Base-by-base conservation (phyloP, 1,140 invertebrate genomes). In the Drosophila arizonae region DNA sequence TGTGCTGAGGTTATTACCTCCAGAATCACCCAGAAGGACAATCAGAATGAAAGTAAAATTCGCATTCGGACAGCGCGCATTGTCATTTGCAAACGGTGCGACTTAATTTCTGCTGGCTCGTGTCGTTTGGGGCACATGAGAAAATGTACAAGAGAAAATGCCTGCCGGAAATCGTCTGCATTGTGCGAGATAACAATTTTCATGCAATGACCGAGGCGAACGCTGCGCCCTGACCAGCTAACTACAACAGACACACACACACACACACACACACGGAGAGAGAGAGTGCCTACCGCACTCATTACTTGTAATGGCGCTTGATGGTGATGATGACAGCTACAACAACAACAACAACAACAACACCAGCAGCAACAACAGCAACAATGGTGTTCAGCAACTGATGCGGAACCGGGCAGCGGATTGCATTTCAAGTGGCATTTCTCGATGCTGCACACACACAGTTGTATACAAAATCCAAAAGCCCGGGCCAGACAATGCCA, bases 121-220 rank as follows among this genome's bases (percentile, higher is more conserved):
- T 60, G 58, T 61, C 58, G 33, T 61, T 50, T 58, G 56, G 56
- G 56, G 28, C 3, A 30, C 36, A 52, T 60, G 62, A 50, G 52
- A 69, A 66, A 85, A 85, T 80, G 69, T 33, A 33, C 46, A 52
- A 56, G 62, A 50, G 52, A 70, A 72, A 85, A 85, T 80, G 69
- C 80, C 71, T 78, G 81, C 76, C 79, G 79, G 84, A 88, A 84
- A 82, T 88, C 76, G 84, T 88, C 76, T 88, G 79, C 80, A 84
- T 69, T 89, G 70, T 89, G 84, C 84, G 79, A 87, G 84, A 87
- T 87, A 87, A 88, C 84, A 84, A 87, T 89, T 89, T 88, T 84
- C 84, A 81, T 88, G 76, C 67, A 73, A 74, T 75, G 79, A 80
- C 72, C 82, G 56, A 69, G 80, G 64, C 69, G 74, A 77, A 6